phyloP scores from a whole-genome alignment of 2,888 invertebrate genomes.

The Leptopilina syphax region DNA sequence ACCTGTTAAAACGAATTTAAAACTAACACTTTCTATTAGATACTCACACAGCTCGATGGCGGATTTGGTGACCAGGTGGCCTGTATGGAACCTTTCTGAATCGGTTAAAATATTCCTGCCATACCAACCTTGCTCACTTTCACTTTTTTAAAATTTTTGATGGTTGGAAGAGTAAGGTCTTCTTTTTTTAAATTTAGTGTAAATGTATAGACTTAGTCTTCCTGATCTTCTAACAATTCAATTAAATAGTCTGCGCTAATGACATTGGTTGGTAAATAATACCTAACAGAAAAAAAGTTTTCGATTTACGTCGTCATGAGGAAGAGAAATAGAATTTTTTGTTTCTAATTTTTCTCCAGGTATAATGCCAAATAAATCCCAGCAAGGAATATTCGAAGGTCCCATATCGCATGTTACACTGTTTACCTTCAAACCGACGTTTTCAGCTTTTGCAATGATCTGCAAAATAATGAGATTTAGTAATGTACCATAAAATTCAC shows the following conservation, averaged over 20 bases:
- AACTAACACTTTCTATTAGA: not conserved
- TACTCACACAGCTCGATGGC: not conserved
- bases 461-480: conserved; percentile 9
- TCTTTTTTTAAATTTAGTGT: conserved; percentile 38
- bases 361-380: conserved; percentile 15
- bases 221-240: too few relatives aligned
- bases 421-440: not conserved
- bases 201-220: conserved; percentile 14
- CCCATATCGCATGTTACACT: conserved; percentile 26
- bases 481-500: conserved; percentile 28
- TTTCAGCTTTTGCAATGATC: conserved; percentile 20
- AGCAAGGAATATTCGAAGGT: conserved; percentile 5
- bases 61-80: conserved; percentile 1
- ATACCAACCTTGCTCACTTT: conserved; percentile 26
- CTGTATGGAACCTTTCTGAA: not conserved
- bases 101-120: not conserved
- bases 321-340: conserved; percentile 7
- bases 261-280: conserved; percentile 42
- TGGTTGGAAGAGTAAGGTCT: conserved; percentile 11
- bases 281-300: conserved; percentile 26
- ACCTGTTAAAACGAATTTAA: conserved; percentile 36
- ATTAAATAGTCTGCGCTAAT: too few relatives aligned
- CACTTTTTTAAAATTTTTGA: conserved; percentile 43
- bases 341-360: not conserved
- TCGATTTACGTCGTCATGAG: not conserved